Evolutionary conservation across 2,113 vertebrate genomes (phyloP).

Genomic region (Myrmecophaga tridactyla): DNA sequence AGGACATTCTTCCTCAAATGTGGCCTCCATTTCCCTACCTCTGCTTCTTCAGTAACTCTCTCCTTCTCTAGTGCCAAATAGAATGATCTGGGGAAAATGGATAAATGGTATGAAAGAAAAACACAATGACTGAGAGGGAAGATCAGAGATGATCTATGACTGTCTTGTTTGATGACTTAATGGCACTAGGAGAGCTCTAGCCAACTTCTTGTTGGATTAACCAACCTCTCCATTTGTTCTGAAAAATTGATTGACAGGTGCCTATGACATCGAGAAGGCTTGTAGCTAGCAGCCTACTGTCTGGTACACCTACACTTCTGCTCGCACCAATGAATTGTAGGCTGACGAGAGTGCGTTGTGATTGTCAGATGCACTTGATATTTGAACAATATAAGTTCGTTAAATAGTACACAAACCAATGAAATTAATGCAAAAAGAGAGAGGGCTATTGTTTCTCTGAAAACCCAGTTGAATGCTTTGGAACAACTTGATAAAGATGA

Average conservation of each 20-base stretch:
- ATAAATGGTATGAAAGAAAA: neutral
- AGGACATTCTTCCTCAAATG: neutral
- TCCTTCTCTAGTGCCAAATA: neutral
- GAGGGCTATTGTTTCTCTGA: neutral
- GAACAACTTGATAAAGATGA: neutral
- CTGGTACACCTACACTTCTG: neutral
- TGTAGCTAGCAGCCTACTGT: neutral
- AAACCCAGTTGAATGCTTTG: neutral
- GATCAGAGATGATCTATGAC: neutral
- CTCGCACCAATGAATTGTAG: neutral
- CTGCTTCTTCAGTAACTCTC: neutral
- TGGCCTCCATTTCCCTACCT: neutral
- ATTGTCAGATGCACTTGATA: neutral
- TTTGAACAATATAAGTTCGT: neutral
- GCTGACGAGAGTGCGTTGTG: neutral
- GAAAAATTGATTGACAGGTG: neutral
- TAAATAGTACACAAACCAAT: neutral
- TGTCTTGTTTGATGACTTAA: neutral
- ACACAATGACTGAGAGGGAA: neutral
- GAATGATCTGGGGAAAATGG: neutral
- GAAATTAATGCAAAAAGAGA: neutral
- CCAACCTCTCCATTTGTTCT: neutral
- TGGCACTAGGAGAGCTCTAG: neutral
- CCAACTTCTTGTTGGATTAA: neutral
- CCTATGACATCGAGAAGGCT: rapidly evolving